Evolutionary conservation across 2,888 invertebrate species (phyloP).

Genomic region (Andrena dorsata): DNA sequence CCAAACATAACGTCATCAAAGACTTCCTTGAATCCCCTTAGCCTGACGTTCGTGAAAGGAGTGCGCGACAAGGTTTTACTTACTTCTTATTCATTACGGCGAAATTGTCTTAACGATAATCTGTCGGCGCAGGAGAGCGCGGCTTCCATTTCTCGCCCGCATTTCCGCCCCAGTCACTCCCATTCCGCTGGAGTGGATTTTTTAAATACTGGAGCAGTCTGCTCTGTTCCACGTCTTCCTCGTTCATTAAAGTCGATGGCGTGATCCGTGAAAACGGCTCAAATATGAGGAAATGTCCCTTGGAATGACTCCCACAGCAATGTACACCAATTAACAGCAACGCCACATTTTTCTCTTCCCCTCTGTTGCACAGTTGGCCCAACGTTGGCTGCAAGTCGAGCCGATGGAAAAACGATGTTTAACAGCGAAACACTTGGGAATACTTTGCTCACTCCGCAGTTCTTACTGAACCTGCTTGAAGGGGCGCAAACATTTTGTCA

Average conservation of each 20-base stretch:
- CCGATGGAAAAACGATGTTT: not conserved
- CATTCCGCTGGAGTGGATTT: constrained; percentile 23
- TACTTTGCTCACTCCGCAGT: constrained; percentile 7
- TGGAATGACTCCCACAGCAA: constrained; percentile 16
- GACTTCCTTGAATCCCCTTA: constrained; percentile 11
- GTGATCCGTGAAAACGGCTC: constrained; percentile 44
- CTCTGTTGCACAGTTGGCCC: not conserved
- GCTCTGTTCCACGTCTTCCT: constrained; percentile 36
- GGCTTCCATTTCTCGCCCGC: constrained; percentile 45
- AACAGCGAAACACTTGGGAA: constrained; percentile 4
- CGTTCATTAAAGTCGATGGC: constrained; percentile 62
- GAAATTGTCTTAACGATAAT: constrained; percentile 79
- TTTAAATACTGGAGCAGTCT: constrained; percentile 41
- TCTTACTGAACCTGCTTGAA: not conserved
- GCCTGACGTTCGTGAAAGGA: constrained; percentile 13
- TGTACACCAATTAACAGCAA: constrained; percentile 33
- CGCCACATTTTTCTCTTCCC: not conserved
- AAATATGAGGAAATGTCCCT: constrained; percentile 15
- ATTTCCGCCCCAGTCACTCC: constrained; percentile 8
- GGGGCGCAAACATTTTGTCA: constrained; percentile 32
- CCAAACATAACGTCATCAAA: constrained; percentile 5
- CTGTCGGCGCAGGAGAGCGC: constrained; percentile 60
- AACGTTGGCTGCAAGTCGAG: not conserved
- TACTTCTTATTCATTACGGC: constrained; percentile 70
- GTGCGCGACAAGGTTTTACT: not conserved